A percentile compares a stretch with the other conserved stretches of the same genome.
These are phyloP conservation scores for Capra hircus DNA, from an alignment of 2,113 vertebrate genomes.

Conservation along the genomic window DNA sequence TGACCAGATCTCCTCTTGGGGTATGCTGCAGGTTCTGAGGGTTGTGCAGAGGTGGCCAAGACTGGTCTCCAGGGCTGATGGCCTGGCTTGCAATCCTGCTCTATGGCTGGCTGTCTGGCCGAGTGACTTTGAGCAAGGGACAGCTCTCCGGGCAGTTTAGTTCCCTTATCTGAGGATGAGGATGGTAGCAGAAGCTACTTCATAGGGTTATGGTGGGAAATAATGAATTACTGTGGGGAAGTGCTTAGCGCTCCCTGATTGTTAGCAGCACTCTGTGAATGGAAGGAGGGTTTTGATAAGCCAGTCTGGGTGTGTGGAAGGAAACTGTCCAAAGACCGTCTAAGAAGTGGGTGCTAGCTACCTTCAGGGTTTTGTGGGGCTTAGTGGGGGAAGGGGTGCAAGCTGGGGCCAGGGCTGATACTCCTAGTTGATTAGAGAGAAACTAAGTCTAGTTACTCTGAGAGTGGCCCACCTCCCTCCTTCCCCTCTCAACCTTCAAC, in stretches of 20 bases:
- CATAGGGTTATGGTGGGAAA: not conserved
- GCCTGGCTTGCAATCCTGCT: not conserved
- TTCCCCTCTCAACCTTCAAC: not conserved
- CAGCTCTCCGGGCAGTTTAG: not conserved
- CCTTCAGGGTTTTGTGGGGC: not conserved
- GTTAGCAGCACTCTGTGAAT: accelerated
- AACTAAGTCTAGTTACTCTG: not conserved
- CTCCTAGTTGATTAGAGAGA: not conserved
- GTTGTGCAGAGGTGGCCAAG: accelerated
- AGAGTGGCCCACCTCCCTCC: accelerated
- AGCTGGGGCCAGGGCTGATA: not conserved
- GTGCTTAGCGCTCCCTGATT: accelerated
- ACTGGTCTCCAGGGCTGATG: too few relatives aligned
- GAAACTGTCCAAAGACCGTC: not conserved
- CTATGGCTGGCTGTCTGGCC: accelerated
- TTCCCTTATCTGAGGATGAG: not conserved
- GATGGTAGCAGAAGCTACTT: accelerated
- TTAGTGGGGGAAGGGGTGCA: not conserved
- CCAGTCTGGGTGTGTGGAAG: not conserved
- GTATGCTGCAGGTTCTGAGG: not conserved
- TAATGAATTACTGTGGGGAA: accelerated
- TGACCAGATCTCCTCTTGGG: accelerated
- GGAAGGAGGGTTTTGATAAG: not conserved
- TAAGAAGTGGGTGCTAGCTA: not conserved
- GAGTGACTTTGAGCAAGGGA: not conserved